Percentiles rank a stretch among this genome's conserved stretches.
Evolutionary conservation across 2,113 vertebrate species (phyloP).

Genomic region (Lathamus discolor): DNA sequence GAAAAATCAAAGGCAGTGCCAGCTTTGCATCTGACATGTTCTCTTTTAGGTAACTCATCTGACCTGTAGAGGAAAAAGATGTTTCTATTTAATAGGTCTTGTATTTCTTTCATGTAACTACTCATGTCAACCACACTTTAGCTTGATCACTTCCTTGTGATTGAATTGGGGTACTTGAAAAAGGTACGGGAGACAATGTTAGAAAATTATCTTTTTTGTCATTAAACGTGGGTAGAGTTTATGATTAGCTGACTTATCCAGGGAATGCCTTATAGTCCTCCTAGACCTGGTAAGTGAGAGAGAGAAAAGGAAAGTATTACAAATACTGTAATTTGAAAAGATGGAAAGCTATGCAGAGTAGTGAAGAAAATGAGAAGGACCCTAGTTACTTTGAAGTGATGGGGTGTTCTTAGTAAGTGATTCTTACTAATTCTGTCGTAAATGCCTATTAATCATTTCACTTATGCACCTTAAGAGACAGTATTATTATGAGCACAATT

Average conservation of each 20-base stretch:
- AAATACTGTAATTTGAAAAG: background rate
- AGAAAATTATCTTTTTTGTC: background rate
- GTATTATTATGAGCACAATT: background rate
- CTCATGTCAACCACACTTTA: background rate
- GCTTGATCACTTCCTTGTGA: background rate
- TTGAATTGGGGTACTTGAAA: background rate
- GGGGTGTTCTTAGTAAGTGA: background rate
- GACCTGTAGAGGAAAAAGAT: constrained; percentile 3
- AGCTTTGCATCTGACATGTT: background rate
- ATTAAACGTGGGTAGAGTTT: background rate
- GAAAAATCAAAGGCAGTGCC: constrained; percentile 20
- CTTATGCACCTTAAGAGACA: background rate
- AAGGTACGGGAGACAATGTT: background rate
- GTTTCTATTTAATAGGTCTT: background rate
- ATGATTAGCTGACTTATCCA: background rate
- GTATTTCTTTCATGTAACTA: background rate
- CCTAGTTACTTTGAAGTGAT: background rate
- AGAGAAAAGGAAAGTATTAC: background rate
- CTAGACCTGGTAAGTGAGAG: background rate
- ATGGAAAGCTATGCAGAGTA: background rate
- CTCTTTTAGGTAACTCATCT: background rate
- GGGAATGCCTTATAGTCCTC: background rate
- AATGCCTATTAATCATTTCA: background rate
- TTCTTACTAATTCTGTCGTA: background rate
- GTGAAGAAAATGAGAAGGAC: background rate